phyloP scores from a whole-genome alignment of 2,888 invertebrate species.

The Operophtera brumata region DNA sequence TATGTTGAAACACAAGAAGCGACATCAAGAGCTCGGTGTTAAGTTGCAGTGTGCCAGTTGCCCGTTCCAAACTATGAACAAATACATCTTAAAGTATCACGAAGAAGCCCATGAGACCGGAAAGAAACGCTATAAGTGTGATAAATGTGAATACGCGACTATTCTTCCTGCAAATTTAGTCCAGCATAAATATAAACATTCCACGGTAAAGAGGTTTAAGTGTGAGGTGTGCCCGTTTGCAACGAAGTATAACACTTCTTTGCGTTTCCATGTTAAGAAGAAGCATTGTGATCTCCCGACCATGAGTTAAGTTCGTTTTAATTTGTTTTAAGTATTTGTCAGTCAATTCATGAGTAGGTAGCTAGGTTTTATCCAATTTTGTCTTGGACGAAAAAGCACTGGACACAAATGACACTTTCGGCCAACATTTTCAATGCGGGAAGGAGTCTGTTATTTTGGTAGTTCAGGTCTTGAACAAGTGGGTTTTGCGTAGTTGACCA shows the following conservation, averaged over 20 bases:
- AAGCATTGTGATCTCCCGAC: slow-evolving; percentile 76
- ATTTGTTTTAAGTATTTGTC: neutral
- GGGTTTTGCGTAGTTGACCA: too few relatives aligned
- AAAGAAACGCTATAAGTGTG: slow-evolving; percentile 63
- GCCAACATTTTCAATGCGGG: too few relatives aligned
- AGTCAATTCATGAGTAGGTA: neutral
- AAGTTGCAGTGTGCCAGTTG: slow-evolving; percentile 68
- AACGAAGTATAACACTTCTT: slow-evolving; percentile 72
- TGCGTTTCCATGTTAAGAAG: slow-evolving; percentile 72
- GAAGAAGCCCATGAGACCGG: slow-evolving; percentile 71
- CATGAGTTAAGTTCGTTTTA: slow-evolving; percentile 53
- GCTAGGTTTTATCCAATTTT: too few relatives aligned
- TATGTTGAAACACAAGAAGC: slow-evolving; percentile 65
- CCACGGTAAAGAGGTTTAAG: slow-evolving; percentile 68
- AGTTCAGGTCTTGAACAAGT: too few relatives aligned
- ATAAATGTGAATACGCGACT: slow-evolving; percentile 72
- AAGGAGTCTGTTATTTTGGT: too few relatives aligned
- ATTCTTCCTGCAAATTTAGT: slow-evolving; percentile 69
- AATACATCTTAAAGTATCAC: slow-evolving; percentile 69
- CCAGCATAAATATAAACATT: slow-evolving; percentile 74
- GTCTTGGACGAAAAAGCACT: too few relatives aligned
- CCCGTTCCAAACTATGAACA: slow-evolving; percentile 72
- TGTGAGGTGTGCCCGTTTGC: slow-evolving; percentile 74
- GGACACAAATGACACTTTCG: too few relatives aligned
- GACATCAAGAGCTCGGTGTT: slow-evolving; percentile 60